Evolutionary conservation across 2,113 vertebrate genomes (phyloP).

Genomic region (Hemiscyllium ocellatum): DNA sequence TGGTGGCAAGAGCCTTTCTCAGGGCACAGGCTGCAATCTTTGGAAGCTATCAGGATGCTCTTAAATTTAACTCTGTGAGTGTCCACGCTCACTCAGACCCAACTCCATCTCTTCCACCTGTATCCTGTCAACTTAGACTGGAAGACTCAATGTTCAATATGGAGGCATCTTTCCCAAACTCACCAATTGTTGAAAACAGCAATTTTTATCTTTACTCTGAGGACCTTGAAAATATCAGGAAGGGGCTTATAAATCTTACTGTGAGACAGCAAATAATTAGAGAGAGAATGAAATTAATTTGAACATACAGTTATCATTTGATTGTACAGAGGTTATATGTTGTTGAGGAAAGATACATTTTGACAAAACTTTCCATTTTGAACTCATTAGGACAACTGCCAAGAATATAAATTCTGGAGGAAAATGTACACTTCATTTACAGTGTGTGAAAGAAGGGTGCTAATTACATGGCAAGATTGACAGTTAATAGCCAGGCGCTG

Average conservation of each 20-base stretch:
- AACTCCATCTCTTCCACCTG: background rate
- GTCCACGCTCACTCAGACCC: background rate
- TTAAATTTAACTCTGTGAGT: slow-evolving; percentile 52
- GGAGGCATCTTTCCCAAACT: background rate
- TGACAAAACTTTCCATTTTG: too few relatives aligned
- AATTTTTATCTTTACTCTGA: slow-evolving; percentile 40
- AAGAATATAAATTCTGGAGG: too few relatives aligned
- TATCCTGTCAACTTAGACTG: background rate
- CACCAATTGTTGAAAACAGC: background rate
- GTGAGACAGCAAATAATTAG: background rate
- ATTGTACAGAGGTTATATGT: too few relatives aligned
- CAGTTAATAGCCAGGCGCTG: too few relatives aligned
- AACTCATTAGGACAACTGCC: too few relatives aligned
- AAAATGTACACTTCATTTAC: too few relatives aligned
- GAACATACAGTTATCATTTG: background rate
- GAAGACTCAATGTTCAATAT: background rate
- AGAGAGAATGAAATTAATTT: background rate
- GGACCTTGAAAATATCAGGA: background rate
- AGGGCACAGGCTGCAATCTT: slow-evolving; percentile 75
- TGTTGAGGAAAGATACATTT: too few relatives aligned
- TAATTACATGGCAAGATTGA: too few relatives aligned
- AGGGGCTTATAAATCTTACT: background rate
- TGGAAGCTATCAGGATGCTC: slow-evolving; percentile 72
- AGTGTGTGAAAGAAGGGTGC: too few relatives aligned
- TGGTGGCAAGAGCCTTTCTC: slow-evolving; percentile 74